These are phyloP conservation scores for Caretta caretta DNA, from an alignment of 2,113 vertebrate species.

Conservation along the genomic window DNA sequence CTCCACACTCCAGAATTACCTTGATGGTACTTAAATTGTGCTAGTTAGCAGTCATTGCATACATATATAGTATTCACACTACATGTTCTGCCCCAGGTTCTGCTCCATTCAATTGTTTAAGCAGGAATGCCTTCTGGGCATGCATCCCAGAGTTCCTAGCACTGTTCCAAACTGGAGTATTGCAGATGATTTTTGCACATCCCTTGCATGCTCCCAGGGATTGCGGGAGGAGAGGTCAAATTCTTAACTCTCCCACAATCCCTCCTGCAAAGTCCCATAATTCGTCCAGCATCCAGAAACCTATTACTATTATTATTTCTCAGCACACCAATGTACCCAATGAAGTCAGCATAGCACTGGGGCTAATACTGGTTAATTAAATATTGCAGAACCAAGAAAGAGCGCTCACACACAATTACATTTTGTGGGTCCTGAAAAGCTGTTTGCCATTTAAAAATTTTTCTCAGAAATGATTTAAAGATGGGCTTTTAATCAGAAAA, in stretches of 20 bases:
- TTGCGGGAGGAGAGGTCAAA: not conserved
- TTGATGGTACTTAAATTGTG: not conserved
- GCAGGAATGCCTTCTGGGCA: rapidly evolving
- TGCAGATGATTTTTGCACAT: rapidly evolving
- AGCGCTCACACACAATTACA: not conserved
- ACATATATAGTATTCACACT: rapidly evolving
- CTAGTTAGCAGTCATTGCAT: not conserved
- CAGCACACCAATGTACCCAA: not conserved
- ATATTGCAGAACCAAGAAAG: not conserved
- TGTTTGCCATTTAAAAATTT: not conserved
- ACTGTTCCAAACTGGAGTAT: not conserved
- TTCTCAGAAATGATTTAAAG: not conserved
- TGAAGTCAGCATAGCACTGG: not conserved
- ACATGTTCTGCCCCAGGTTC: rapidly evolving
- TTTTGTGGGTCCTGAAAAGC: not conserved
- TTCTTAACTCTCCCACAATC: rapidly evolving
- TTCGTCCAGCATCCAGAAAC: not conserved
- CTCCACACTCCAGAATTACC: not conserved
- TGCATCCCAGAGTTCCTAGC: not conserved
- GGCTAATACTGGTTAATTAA: not conserved
- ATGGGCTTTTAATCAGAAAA: not conserved
- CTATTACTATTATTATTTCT: not conserved
- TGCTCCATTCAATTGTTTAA: not conserved
- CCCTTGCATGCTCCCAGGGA: not conserved
- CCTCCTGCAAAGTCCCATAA: not conserved